A percentile compares a stretch with the other conserved stretches of the same genome.
phyloP scores from a whole-genome alignment of 2,888 invertebrate species.

The Chrysolina americana region DNA sequence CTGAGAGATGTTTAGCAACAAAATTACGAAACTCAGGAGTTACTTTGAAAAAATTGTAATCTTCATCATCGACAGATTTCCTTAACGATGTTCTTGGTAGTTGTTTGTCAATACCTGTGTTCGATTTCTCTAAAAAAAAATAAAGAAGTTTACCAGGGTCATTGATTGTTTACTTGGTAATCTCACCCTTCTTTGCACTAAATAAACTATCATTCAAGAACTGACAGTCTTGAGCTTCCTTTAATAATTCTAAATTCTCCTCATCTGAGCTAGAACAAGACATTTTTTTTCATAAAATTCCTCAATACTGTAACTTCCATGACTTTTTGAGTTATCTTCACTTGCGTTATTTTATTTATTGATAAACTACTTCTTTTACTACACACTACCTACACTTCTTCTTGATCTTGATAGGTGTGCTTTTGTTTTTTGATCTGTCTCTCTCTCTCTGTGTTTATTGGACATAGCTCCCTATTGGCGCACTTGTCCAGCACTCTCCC shows the following conservation, averaged over 20 bases:
- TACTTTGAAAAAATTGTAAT: slow-evolving; percentile 72
- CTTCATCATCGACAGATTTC: slow-evolving; percentile 65
- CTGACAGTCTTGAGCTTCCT: slow-evolving; percentile 71
- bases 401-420: slow-evolving; percentile 61
- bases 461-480: too few species aligned
- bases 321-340: not conserved
- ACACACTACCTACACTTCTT: too few species aligned
- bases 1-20: slow-evolving; percentile 72
- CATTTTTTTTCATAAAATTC: slow-evolving; percentile 55
- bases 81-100: slow-evolving; percentile 55
- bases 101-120: slow-evolving; percentile 20
- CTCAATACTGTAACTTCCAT: not conserved
- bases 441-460: too few species aligned
- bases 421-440: too few species aligned
- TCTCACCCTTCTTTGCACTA: slow-evolving; percentile 51
- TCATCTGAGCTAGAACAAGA: slow-evolving; percentile 64
- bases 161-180: slow-evolving; percentile 1
- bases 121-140: slow-evolving; percentile 34
- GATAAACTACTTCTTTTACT: not conserved
- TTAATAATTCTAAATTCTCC: slow-evolving; percentile 61
- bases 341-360: not conserved
- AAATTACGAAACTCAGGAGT: slow-evolving; percentile 72
- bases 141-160: slow-evolving; percentile 8
- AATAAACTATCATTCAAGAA: slow-evolving; percentile 69
- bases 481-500: too few species aligned